A percentile compares a stretch with the other conserved stretches of the same genome.
phyloP scores from a whole-genome alignment of 2,797 vertebrate genomes.

The Enteromius treurensis region DNA sequence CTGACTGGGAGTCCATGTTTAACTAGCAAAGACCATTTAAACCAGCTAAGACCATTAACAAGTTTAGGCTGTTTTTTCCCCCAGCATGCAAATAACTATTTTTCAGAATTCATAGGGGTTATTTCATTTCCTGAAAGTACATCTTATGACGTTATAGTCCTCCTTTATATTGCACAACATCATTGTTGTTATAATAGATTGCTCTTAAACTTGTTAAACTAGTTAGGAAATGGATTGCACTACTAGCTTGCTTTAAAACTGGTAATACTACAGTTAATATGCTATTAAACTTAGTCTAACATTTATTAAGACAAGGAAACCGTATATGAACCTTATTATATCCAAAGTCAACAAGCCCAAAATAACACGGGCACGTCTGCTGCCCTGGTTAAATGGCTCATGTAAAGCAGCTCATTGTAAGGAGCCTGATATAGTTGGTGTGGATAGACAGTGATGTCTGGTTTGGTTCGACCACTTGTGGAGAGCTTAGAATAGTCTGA shows the following conservation, averaged over 20 bases:
- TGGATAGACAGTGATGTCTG: slow-evolving; percentile 38
- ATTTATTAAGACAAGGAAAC: neutral
- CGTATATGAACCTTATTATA: slow-evolving; percentile 18
- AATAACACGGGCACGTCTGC: slow-evolving; percentile 26
- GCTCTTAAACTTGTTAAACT: neutral
- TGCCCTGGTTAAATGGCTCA: slow-evolving; percentile 15
- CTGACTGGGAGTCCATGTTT: neutral
- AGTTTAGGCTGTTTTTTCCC: neutral
- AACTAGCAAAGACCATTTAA: slow-evolving; percentile 4
- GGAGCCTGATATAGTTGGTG: slow-evolving; percentile 52
- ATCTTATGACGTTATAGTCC: neutral
- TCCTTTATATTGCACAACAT: neutral
- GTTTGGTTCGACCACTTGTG: slow-evolving; percentile 23
- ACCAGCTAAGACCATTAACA: neutral
- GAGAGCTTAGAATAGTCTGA: slow-evolving; percentile 47
- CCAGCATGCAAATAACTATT: too few species aligned
- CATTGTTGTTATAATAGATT: neutral
- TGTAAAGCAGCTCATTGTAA: slow-evolving; percentile 37
- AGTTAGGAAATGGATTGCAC: neutral
- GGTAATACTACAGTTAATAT: neutral
- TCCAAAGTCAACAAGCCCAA: slow-evolving; percentile 14
- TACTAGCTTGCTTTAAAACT: neutral
- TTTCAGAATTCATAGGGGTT: neutral
- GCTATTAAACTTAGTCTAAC: neutral
- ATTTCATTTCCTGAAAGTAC: neutral